Percentiles rank a stretch among this genome's conserved stretches.
phyloP scores from a whole-genome alignment of 2,888 invertebrate genomes.

The Drosophila paracracens region DNA sequence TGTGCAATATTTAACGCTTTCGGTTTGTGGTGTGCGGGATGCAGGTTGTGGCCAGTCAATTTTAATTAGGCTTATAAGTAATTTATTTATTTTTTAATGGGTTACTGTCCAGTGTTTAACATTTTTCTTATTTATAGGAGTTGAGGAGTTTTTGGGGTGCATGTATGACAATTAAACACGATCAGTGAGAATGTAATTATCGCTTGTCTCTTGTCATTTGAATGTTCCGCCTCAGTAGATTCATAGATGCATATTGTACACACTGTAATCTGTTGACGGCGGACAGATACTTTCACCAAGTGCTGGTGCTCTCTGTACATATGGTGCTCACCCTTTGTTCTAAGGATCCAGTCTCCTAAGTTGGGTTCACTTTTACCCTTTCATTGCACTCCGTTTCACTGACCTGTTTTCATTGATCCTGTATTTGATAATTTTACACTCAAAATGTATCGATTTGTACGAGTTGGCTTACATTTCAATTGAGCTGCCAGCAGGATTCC shows the following conservation, averaged over 20 bases:
- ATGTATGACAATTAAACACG: neutral
- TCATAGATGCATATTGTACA: neutral
- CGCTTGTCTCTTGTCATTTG: neutral
- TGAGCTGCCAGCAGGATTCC: conserved; percentile 52
- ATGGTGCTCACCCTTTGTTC: neutral
- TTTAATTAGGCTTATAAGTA: neutral
- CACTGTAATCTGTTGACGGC: neutral
- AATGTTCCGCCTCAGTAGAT: neutral
- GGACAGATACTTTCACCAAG: neutral
- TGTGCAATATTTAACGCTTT: conserved; percentile 59
- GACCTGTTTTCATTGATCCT: neutral
- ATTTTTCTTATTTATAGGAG: neutral
- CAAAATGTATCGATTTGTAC: neutral
- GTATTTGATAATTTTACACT: neutral
- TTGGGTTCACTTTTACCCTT: neutral
- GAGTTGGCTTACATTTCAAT: conserved; percentile 66
- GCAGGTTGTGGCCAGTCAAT: neutral
- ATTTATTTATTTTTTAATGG: neutral
- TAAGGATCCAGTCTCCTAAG: neutral
- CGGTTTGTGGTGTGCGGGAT: conserved; percentile 26
- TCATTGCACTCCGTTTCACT: neutral
- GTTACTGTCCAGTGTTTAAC: neutral
- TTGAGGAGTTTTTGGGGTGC: neutral
- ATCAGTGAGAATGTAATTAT: neutral
- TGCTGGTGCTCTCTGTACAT: neutral